Base-by-base conservation (phyloP, 2,888 invertebrate genomes). In the Drosophila ezoana region DNA sequence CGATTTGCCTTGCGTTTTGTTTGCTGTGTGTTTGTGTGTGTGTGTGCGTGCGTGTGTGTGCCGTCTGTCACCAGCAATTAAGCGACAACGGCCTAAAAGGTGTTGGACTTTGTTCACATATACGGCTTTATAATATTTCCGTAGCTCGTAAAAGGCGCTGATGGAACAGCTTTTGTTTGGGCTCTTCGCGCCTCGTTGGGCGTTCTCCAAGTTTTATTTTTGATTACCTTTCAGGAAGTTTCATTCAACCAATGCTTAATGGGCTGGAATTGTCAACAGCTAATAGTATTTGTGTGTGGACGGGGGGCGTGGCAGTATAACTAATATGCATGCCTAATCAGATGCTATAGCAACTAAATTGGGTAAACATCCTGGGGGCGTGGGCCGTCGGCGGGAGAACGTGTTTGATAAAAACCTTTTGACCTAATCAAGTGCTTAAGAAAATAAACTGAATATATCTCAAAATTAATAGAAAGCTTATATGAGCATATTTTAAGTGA, bases 61-160 rank as follows among this genome's bases (percentile, higher is more conserved):
- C 68, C 62, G 75, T 82, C 69, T 90, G 89, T 90, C 90, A 90
- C 74, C 85, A 80, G 62, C 89, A 87, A 90, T 89, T 90, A 89
- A 69, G 72, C 71, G 72, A 69, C 66, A 87, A 76, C 76, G 38
- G 48, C 38, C 66, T 48, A 43, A 82, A 79, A 79, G 78, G 78
- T 81, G 65, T 54, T 61, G 57, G 14, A 47, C 45, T 64, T 41
- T 58, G 49, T 59, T 49, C 56, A 56, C 56, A 38, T 33, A 61
- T 64, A 56, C 38, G 65, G 49, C 62, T 38, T 54, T 51, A 56
- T 64, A 51, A 60, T 62, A 78, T 68, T 63, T 72, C 75, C 68
- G 65, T 59, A 35, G 58, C 48, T 48, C 62, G 32, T 33, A 53
- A 72, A 66, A 66, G 72, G 28, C 28, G 28, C 2, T 28, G 28